Evolutionary conservation across 2,113 vertebrate species (phyloP).

Genomic region (Albula glossodonta): DNA sequence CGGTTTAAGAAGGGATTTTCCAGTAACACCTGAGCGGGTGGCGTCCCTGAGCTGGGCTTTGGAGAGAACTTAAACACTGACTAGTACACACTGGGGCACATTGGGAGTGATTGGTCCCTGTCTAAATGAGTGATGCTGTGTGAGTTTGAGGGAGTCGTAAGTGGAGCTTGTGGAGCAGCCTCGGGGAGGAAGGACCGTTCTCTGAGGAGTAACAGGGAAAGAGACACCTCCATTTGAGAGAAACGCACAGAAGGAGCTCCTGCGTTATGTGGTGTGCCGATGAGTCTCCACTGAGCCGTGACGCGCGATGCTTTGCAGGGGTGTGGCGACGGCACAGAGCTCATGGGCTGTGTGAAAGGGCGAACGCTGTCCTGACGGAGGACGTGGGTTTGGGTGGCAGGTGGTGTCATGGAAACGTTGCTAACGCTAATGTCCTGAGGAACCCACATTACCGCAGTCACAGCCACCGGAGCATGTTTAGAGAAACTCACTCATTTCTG

Average conservation of each 20-base stretch:
- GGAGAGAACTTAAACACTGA: not conserved
- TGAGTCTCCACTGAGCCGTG: not conserved
- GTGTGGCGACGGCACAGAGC: not conserved
- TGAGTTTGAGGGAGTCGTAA: not conserved
- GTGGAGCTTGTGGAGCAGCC: not conserved
- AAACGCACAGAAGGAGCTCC: not conserved
- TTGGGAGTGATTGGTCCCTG: not conserved
- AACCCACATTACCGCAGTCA: conserved; percentile 31
- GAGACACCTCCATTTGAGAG: not conserved
- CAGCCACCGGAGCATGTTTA: conserved; percentile 17
- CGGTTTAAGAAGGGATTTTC: conserved; percentile 15
- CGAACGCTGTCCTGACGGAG: not conserved
- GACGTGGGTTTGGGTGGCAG: not conserved
- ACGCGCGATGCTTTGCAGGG: not conserved
- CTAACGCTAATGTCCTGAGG: not conserved
- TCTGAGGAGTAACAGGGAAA: not conserved
- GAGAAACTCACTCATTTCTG: conserved; percentile 23
- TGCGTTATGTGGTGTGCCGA: not conserved
- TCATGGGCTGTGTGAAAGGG: not conserved
- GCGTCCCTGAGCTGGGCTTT: not conserved
- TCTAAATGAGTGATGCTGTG: conserved; percentile 1
- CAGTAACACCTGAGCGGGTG: not conserved
- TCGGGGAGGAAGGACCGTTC: too few relatives aligned
- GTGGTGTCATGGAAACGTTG: not conserved
- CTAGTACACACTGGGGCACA: not conserved